A percentile compares a stretch with the other conserved stretches of the same genome.
Evolutionary conservation across 2,888 invertebrate species (phyloP).

Genomic region (Thalpophila matura): DNA sequence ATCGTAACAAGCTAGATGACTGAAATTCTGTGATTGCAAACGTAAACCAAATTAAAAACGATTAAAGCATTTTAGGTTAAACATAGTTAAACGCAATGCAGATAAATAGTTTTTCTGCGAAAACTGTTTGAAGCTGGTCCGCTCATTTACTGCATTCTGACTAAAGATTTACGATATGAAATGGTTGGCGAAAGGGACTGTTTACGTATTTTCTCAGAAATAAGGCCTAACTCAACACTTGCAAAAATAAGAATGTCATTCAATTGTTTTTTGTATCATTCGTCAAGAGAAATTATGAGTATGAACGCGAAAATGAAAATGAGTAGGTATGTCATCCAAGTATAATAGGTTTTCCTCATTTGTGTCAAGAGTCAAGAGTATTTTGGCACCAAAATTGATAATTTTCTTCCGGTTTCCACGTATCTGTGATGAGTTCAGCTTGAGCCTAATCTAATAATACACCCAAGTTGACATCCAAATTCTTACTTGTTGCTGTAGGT

Average conservation of each 20-base stretch:
- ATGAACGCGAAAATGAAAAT: neutral
- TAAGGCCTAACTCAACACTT: neutral
- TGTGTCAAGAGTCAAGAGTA: neutral
- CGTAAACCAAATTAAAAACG: slow-evolving; percentile 23
- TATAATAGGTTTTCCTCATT: neutral
- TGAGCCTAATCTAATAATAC: neutral
- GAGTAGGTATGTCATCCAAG: neutral
- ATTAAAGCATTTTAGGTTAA: slow-evolving; percentile 57
- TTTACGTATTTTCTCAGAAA: neutral
- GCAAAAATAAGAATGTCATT: neutral
- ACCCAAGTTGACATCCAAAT: neutral
- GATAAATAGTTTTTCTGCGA: slow-evolving; percentile 47
- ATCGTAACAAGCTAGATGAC: slow-evolving; percentile 8
- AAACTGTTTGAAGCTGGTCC: slow-evolving; percentile 43
- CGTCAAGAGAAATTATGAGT: neutral
- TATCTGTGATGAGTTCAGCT: neutral
- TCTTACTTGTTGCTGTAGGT: neutral
- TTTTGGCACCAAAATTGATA: neutral
- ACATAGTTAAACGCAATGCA: slow-evolving; percentile 33
- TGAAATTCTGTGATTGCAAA: slow-evolving; percentile 19
- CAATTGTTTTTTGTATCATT: neutral
- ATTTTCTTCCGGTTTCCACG: neutral
- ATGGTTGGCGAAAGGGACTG: slow-evolving; percentile 35
- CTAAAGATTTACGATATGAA: slow-evolving; percentile 39
- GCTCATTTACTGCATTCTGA: slow-evolving; percentile 42